Base-by-base conservation (phyloP, 2,113 vertebrate species). In the Notothenia coriiceps region DNA sequence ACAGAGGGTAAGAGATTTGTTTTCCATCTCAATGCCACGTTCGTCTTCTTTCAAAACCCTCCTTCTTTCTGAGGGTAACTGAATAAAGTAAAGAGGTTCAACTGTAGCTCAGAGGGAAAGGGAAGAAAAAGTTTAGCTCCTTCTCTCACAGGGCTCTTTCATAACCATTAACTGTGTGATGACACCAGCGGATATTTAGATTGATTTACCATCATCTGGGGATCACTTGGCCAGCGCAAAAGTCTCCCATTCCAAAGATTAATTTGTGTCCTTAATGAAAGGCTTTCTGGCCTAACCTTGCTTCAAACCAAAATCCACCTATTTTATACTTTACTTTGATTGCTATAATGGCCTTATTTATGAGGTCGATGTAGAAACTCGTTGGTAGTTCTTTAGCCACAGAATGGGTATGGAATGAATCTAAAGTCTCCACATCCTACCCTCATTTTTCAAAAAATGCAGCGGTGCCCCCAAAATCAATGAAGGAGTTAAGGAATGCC, bases 321-420 rank as follows among this genome's bases (percentile, higher is more conserved):
- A 89, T 89, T 92, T 92, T 84, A 89, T 91, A 92, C 86, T 86
- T 89, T 66, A 68, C 77, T 92, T 82, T 89, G 91, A 94, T 92
- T 92, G 84, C 85, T 52, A 71, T 94, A 94, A 94, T 94, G 78
- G 79, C 73, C 84, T 93, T 93, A 92, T 94, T 94, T 94, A 94
- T 92, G 89, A 89, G 91, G 60, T 72, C 84, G 81, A 59, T 18
- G 64, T 61, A 66, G 64, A 66, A 55, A 84, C 59, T 86, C 80
- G 70, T 49, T 56, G 78, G 80, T 70, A 52, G 62, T 77, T 73
- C 68, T 83, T 70, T 49, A 86, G 77, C 82, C 77, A 46, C 52
- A 80, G 64, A 76, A 62, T 59, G 67, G 69, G 33, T 49, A 71
- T 60, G 79, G 71, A 88, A 93, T 93, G 85, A 77, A 92, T 93